phyloP scores from a whole-genome alignment of 2,113 vertebrate species.

The Scytalopus superciliaris region DNA sequence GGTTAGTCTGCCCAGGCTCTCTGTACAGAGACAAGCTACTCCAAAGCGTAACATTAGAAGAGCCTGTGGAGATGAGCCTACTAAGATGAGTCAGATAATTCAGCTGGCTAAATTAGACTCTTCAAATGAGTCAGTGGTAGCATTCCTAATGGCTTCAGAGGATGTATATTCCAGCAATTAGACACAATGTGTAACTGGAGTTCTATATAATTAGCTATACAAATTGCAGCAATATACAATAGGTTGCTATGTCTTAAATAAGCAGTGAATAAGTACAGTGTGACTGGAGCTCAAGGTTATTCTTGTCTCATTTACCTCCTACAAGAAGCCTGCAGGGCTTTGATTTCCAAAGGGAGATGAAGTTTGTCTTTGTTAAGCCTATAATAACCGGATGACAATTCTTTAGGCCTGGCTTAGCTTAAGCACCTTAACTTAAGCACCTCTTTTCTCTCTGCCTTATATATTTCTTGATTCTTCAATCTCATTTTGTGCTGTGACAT shows the following conservation, averaged over 20 bases:
- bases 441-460: neutral
- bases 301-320: constrained; percentile 39
- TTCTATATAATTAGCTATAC: constrained; percentile 60
- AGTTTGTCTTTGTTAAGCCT: constrained; percentile 24
- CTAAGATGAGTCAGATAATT: constrained; percentile 54
- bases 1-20: neutral
- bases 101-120: constrained; percentile 44
- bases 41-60: constrained; percentile 19
- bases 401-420: constrained; percentile 1
- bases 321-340: constrained; percentile 32
- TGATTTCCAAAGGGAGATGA: constrained; percentile 34
- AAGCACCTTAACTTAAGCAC: neutral
- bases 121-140: constrained; percentile 57
- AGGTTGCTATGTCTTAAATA: constrained; percentile 51
- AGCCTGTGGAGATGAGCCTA: constrained; percentile 30
- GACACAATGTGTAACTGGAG: constrained; percentile 39
- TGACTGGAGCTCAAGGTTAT: constrained; percentile 60
- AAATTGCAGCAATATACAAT: constrained; percentile 60
- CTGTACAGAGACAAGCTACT: neutral
- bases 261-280: constrained; percentile 40
- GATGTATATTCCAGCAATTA: constrained; percentile 58
- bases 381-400: neutral
- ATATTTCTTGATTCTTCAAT: neutral
- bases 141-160: constrained; percentile 43
- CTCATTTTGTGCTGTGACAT: neutral